phyloP scores from a whole-genome alignment of 2,888 invertebrate species.

The Drosophila antonietae region DNA sequence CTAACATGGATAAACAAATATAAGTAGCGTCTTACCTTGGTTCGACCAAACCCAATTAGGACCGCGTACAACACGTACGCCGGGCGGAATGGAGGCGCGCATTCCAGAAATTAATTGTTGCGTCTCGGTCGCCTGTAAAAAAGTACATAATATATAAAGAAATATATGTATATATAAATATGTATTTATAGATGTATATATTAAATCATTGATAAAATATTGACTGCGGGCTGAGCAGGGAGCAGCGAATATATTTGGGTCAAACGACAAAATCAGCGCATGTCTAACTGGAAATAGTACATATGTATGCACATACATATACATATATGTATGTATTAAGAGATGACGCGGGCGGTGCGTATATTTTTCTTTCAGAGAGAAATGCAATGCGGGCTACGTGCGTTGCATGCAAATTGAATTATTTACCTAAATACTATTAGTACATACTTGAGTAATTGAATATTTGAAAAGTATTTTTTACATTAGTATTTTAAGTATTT shows the following conservation, averaged over 20 bases:
- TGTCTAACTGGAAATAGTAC: slow-evolving; percentile 61
- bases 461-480: slow-evolving; percentile 10
- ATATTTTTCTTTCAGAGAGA: neutral
- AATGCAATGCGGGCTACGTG: slow-evolving; percentile 5
- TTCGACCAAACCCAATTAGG: slow-evolving; percentile 93
- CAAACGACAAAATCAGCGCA: slow-evolving; percentile 65
- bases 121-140: slow-evolving; percentile 41
- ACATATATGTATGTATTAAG: slow-evolving; percentile 19
- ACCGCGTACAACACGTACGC: slow-evolving; percentile 91
- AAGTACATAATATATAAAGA: slow-evolving; percentile 24
- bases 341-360: slow-evolving; percentile 14
- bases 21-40: slow-evolving; percentile 86
- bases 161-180: neutral
- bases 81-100: slow-evolving; percentile 86
- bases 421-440: slow-evolving; percentile 1
- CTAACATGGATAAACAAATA: slow-evolving; percentile 57
- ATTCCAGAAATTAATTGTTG: slow-evolving; percentile 56
- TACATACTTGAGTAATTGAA: slow-evolving; percentile 7
- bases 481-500: slow-evolving; percentile 8
- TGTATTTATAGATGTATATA: slow-evolving; percentile 1
- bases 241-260: slow-evolving; percentile 43
- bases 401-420: slow-evolving; percentile 1
- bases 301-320: slow-evolving; percentile 8
- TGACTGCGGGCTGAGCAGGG: neutral
- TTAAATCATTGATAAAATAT: slow-evolving; percentile 31